Base-by-base conservation (phyloP, 2,797 vertebrate genomes). In the Gymnoscopelus microlampas region DNA sequence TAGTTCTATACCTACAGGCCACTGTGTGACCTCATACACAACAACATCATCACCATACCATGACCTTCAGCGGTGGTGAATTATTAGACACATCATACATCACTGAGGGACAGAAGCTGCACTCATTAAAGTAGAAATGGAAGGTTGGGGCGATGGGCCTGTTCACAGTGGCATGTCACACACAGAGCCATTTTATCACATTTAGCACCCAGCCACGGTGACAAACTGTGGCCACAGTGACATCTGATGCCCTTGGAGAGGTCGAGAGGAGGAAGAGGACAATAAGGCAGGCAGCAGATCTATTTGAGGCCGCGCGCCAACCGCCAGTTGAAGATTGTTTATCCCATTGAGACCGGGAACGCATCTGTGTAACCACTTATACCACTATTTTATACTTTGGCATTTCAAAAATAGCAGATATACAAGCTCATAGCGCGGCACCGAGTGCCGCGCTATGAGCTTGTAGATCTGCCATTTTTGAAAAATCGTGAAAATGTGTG, bases 221-320 rank as follows among this genome's bases (percentile, higher is more conserved):
- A 85, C 77, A 70, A 66, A 10, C 71, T 68, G 68, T 54, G 62
- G 80, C 81, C 80, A 44, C 9, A 8, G 39, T 44, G 39, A 44
- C 39, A 86, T 82, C 77, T 76, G 76, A 87, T 85, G 87, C 76
- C 89, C 86, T 90, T 90, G 86, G 19, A 87, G 82, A 86, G 71
- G 44, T 44, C 39, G 39, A 44, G 39, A 44, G 6, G 7, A 39
- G 39, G 39, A 44, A 47, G 64, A 69, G 66, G 70, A 76, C 63
- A 78, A 47, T 64, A 67, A 70, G 71, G 65, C 79, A n/a, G 13
- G 23, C 39, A 9, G 39, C 39, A 29, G 35, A 39, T 8, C 39
- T 44, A 44, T 44, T 8, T 44, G 39, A 44, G 39, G 7, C 7
- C 39, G 39, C 9, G n/a, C 39, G 39, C 39, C 19, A 1, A 1